A percentile compares a stretch with the other conserved stretches of the same genome.
These are phyloP conservation scores for Neotragus pygmaeus DNA, from an alignment of 2,113 vertebrate species.

Conservation along the genomic window DNA sequence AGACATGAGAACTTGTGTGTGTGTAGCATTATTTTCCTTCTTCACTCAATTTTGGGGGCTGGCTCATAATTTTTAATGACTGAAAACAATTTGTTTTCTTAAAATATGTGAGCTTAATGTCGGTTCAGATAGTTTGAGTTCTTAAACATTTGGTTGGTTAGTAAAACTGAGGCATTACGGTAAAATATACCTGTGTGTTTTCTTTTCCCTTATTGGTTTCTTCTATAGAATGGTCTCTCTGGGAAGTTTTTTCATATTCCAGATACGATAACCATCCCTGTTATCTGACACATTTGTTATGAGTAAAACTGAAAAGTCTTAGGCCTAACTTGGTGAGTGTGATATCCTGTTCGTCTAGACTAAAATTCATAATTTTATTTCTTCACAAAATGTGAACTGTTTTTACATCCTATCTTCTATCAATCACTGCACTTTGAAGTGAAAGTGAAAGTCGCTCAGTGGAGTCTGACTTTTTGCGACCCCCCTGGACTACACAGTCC, in stretches of 20 bases:
- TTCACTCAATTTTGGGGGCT: not conserved
- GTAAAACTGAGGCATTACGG: not conserved
- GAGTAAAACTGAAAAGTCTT: not conserved
- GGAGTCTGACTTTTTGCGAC: fast-evolving
- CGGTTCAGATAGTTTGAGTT: not conserved
- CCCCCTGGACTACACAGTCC: not conserved
- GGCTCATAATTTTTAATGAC: not conserved
- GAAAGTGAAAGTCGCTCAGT: not conserved
- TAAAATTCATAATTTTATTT: not conserved
- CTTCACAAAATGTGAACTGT: not conserved
- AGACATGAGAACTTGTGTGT: not conserved
- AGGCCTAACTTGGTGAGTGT: not conserved
- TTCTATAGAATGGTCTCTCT: not conserved
- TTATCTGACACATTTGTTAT: not conserved
- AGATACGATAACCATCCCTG: not conserved
- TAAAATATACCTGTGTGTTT: not conserved
- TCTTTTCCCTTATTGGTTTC: not conserved
- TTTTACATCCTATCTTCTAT: not conserved
- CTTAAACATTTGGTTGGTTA: not conserved
- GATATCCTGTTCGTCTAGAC: not conserved
- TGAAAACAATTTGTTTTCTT: not conserved
- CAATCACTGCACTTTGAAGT: not conserved
- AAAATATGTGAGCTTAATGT: not conserved
- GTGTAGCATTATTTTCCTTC: not conserved
- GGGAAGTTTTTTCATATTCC: not conserved